Percentiles rank a stretch among this genome's conserved stretches.
phyloP scores from a whole-genome alignment of 2,797 vertebrate genomes.

The Pagetopsis macropterus region DNA sequence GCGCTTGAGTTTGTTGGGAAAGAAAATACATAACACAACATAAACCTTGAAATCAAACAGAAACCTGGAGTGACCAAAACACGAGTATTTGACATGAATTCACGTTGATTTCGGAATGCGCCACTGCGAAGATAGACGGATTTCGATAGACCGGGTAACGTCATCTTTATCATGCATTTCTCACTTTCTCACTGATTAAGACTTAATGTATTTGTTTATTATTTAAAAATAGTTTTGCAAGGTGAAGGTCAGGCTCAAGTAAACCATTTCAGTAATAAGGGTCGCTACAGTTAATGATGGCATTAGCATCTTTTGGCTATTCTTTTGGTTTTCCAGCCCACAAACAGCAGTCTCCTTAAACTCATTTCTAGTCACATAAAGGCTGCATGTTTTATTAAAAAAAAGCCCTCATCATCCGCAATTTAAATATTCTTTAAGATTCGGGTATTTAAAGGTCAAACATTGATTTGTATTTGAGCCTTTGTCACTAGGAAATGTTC shows the following conservation, averaged over 20 bases:
- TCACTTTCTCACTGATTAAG: not conserved
- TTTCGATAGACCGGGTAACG: no score
- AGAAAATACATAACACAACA: no score
- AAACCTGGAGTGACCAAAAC: no score
- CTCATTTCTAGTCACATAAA: not conserved
- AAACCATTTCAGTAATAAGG: not conserved
- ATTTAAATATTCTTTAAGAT: not conserved
- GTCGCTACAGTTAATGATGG: no score
- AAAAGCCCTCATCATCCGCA: not conserved
- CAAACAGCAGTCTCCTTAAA: not conserved
- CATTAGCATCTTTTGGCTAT: not conserved
- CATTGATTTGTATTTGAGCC: not conserved
- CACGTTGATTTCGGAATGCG: no score
- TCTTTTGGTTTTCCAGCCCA: not conserved
- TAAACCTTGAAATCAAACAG: no score
- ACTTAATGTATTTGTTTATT: not conserved
- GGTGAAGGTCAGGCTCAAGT: not conserved
- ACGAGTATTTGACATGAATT: no score
- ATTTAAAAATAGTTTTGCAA: no score
- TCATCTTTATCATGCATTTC: no score
- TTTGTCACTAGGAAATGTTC: not conserved
- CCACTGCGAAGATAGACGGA: no score
- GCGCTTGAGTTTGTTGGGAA: no score
- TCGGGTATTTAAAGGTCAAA: not conserved
- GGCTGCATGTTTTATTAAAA: no score